Evolutionary conservation across 1,140 invertebrate species (phyloP).

Genomic region (Drosophila obscura): DNA sequence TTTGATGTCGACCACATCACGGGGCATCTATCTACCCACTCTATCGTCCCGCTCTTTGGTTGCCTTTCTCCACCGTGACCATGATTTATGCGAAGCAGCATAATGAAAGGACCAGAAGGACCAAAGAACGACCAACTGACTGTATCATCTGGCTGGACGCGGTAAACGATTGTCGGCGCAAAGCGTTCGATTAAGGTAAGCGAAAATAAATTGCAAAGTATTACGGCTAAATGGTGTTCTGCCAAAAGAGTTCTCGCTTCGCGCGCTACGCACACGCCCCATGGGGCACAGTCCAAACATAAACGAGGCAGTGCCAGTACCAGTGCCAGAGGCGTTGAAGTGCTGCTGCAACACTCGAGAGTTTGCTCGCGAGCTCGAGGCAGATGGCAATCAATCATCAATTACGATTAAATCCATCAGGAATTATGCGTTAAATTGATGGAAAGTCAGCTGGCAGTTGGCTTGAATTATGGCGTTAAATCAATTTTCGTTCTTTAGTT

Average conservation of each 20-base stretch:
- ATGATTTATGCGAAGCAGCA: conserved; percentile 41
- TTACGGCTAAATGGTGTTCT: conserved; percentile 56
- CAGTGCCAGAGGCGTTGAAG: background rate
- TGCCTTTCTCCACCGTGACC: conserved; percentile 18
- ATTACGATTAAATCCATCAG: conserved; percentile 83
- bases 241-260: conserved; percentile 45
- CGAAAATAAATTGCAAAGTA: conserved; percentile 82
- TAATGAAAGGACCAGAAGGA: conserved; percentile 42
- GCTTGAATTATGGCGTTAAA: conserved; percentile 75
- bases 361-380: conserved; percentile 5
- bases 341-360: conserved; percentile 5
- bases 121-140: no score
- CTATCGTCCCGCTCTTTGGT: no score
- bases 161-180: conserved; percentile 24
- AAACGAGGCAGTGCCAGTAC: background rate
- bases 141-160: conserved; percentile 34
- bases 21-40: conserved; percentile 25
- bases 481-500: conserved; percentile 58
- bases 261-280: conserved; percentile 33
- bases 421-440: conserved; percentile 84
- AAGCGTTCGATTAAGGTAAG: conserved; percentile 72
- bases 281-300: conserved; percentile 1
- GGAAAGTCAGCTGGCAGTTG: conserved; percentile 76
- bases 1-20: conserved; percentile 61
- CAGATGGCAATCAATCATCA: conserved; percentile 80